Base-by-base conservation (phyloP, 2,797 vertebrate species). In the Remorina albescens region DNA sequence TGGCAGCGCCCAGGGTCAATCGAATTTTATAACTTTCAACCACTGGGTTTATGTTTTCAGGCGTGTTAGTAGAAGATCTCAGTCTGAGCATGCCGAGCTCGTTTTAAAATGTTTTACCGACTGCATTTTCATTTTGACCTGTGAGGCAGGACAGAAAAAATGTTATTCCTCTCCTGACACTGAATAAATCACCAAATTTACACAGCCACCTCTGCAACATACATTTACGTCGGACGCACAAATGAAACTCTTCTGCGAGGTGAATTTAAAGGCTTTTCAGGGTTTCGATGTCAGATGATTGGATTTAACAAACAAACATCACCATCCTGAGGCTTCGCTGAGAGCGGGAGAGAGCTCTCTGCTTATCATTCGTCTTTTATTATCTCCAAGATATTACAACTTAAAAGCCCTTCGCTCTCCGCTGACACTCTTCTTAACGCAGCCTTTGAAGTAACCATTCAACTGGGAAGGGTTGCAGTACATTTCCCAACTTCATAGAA, bases 381-480 rank as follows among this genome's bases (percentile, higher is more conserved):
- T 25, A 56, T 67, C 37, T 50, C 11, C 23, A 15, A 25, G 37
- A 71, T 39, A 13, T 56, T 37, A 5, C 28, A 28, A 49, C 21
- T 12, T 16, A 15, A 36, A 53, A 47, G 25, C 21, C 28, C 28
- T 36, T 39, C 41, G 59, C 10, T 28, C 32, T 30, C 26, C 23
- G 18, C 21, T 21, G 71, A 57, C 26, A 32, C 30, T 68, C 63
- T 60, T 6, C 44, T 71, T 63, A 46, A 37, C 19, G 9, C 3
- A 3, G 42, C 70, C 72, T 75, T 68, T 65, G 50, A 64, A 30
- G 53, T 58, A 61, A 68, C 51, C 56, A 60, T 34, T 67, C 4
- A 70, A 55, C 42, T 53, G 59, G 41, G 26, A 70, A 34, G 28
- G 25, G 64, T 72, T 63, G 63, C 26, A 51, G 15, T 6, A 15